A percentile compares a stretch with the other conserved stretches of the same genome.
phyloP scores from a whole-genome alignment of 2,113 vertebrate species.

The Chrysochloris asiatica region DNA sequence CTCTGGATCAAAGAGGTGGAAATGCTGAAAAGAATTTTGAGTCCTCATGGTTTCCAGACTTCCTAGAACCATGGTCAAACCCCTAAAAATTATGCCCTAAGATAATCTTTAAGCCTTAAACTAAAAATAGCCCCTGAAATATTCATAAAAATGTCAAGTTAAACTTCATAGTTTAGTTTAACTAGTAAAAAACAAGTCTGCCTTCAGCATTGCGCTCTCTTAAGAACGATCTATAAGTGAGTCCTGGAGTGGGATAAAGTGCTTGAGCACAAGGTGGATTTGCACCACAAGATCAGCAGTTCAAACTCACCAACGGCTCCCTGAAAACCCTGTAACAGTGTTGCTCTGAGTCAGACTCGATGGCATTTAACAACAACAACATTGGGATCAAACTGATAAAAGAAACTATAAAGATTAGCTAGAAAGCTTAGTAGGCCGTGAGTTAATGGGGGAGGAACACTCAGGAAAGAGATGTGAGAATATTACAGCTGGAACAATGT shows the following conservation, averaged over 20 bases:
- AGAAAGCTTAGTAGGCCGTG: too few species aligned
- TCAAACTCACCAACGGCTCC: too few species aligned
- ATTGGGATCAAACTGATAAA: background rate
- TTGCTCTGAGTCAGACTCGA: background rate
- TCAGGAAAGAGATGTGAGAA: background rate
- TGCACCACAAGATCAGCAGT: too few species aligned
- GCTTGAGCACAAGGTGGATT: too few species aligned
- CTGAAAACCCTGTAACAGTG: too few species aligned
- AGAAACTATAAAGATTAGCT: background rate
- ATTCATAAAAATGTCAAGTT: too few species aligned
- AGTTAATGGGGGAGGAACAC: too few species aligned
- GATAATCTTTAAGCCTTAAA: background rate
- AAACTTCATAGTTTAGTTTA: background rate
- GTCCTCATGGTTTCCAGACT: background rate
- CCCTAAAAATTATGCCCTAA: background rate
- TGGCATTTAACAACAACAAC: too few species aligned
- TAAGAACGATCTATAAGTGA: too few species aligned
- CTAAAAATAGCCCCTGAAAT: background rate
- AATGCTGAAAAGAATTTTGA: background rate
- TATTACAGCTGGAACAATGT: background rate
- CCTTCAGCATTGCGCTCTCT: background rate
- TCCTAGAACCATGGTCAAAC: background rate
- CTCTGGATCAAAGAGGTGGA: background rate
- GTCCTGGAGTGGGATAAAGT: too few species aligned
- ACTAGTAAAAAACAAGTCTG: too few species aligned